phyloP scores from a whole-genome alignment of 2,113 vertebrate species.

The Macaca mulatta region DNA sequence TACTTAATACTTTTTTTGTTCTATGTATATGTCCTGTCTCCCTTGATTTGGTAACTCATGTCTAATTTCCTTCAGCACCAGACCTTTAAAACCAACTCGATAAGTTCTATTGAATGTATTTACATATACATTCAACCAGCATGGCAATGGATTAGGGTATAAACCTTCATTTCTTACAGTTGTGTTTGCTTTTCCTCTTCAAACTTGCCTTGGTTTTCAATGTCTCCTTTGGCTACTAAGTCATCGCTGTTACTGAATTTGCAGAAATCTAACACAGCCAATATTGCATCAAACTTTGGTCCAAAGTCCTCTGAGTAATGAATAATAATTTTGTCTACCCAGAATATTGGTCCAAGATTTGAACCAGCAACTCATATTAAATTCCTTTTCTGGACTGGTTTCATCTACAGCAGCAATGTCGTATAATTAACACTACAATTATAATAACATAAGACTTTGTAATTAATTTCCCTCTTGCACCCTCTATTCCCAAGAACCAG shows the following conservation, averaged over 20 bases:
- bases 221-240: not conserved
- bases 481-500: conserved; percentile 61
- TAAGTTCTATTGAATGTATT: not conserved
- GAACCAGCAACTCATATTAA: conserved; percentile 22
- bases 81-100: conserved; percentile 31
- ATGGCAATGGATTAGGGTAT: not conserved
- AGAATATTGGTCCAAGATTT: conserved; percentile 22
- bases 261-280: not conserved
- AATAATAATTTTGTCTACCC: conserved; percentile 36
- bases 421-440: conserved; percentile 65
- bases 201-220: conserved; percentile 30
- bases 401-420: conserved; percentile 20
- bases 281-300: conserved; percentile 1
- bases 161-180: not conserved
- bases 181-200: conserved; percentile 24
- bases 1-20: conserved; percentile 34
- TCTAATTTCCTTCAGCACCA: conserved; percentile 30
- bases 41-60: not conserved
- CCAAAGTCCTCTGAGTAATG: not conserved
- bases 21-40: not conserved
- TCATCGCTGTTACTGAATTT: not conserved
- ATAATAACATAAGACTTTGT: conserved; percentile 60
- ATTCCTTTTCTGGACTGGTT: conserved; percentile 54
- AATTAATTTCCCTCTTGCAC: conserved; percentile 65
- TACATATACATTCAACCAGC: not conserved